Evolutionary conservation across 2,113 vertebrate genomes (phyloP).

Genomic region (Tachysurus vachellii): DNA sequence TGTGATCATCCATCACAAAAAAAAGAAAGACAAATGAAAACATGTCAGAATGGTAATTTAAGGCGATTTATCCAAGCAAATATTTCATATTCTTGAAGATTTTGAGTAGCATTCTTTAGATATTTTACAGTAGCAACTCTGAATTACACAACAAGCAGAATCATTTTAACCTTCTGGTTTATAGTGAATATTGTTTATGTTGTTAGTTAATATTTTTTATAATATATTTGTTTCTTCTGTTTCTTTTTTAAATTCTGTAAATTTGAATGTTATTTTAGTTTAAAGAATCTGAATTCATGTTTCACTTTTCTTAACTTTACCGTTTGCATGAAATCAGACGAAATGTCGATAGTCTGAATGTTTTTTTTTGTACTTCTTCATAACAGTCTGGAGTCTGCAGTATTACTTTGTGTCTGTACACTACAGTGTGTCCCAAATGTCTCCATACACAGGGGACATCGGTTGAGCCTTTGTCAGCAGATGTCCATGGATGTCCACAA

Average conservation of each 20-base stretch:
- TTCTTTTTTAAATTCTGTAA: not conserved
- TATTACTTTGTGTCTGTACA: conserved; percentile 32
- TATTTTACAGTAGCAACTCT: conserved; percentile 25
- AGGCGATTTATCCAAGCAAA: not conserved
- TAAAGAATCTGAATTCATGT: not conserved
- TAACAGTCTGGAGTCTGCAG: conserved; percentile 2
- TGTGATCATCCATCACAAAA: not conserved
- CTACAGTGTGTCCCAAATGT: not conserved
- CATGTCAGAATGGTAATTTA: not conserved
- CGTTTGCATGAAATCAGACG: conserved; percentile 31
- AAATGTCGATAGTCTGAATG: conserved; percentile 28
- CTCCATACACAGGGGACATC: too few relatives aligned
- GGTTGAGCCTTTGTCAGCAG: too few relatives aligned
- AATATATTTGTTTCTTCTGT: not conserved
- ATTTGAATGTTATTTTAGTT: not conserved
- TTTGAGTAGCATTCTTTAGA: not conserved
- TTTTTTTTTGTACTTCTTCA: conserved; percentile 12
- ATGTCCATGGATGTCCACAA: too few relatives aligned
- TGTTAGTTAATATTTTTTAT: too few relatives aligned
- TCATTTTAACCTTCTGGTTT: not conserved
- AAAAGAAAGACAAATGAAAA: conserved; percentile 1
- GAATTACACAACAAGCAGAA: not conserved
- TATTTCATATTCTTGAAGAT: not conserved
- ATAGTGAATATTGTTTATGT: not conserved
- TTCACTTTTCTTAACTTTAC: not conserved